A percentile compares a stretch with the other conserved stretches of the same genome.
Evolutionary conservation across 2,113 vertebrate species (phyloP).

Genomic region (Ardeotis arabs): DNA sequence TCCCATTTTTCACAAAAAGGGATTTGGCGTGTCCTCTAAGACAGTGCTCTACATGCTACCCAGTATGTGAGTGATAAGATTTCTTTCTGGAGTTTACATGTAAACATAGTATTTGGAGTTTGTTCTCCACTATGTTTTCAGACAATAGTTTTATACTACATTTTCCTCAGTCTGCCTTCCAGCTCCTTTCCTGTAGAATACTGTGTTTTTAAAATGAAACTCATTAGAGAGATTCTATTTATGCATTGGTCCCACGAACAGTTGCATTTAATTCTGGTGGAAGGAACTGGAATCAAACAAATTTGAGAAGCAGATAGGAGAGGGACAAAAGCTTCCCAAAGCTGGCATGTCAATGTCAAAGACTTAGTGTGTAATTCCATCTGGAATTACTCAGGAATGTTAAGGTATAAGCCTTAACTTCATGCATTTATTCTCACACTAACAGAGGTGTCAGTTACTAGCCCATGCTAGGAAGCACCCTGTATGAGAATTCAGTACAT

Average conservation of each 20-base stretch:
- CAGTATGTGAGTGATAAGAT: background rate
- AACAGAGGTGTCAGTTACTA: background rate
- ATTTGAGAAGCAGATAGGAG: background rate
- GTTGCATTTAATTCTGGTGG: background rate
- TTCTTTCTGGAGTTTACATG: background rate
- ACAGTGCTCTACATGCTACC: background rate
- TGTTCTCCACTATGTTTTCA: background rate
- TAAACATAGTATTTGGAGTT: background rate
- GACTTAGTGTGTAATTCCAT: background rate
- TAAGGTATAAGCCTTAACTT: background rate
- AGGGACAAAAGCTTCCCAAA: background rate
- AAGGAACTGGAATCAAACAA: background rate
- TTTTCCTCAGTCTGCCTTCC: background rate
- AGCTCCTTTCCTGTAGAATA: background rate
- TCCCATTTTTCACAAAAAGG: background rate
- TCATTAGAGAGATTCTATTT: background rate
- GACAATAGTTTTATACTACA: background rate
- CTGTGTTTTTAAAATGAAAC: background rate
- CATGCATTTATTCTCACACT: background rate
- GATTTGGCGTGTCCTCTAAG: background rate
- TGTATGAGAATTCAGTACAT: background rate
- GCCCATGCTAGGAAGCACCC: background rate
- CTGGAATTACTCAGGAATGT: background rate
- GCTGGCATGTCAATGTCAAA: background rate
- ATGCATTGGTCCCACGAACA: background rate